Evolutionary conservation across 2,797 vertebrate genomes (phyloP).

Genomic region (Garrulus glandarius): DNA sequence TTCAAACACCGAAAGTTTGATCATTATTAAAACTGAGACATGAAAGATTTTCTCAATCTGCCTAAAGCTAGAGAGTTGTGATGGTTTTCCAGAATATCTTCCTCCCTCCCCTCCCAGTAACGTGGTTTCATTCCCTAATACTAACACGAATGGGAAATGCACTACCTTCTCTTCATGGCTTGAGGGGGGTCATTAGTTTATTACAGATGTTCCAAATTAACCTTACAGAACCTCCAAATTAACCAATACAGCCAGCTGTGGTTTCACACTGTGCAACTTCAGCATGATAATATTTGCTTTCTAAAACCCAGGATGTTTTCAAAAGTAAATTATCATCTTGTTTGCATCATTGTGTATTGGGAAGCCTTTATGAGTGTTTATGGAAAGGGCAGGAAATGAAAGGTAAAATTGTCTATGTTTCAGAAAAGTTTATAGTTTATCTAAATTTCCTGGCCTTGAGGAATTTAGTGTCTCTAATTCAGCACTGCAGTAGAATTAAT

Average conservation of each 20-base stretch:
- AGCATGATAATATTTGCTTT: background rate
- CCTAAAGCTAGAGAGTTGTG: background rate
- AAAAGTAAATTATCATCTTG: background rate
- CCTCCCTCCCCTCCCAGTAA: background rate
- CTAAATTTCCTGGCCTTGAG: conserved; percentile 18
- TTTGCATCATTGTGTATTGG: background rate
- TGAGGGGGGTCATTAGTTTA: background rate
- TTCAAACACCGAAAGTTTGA: background rate
- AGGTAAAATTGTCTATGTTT: background rate
- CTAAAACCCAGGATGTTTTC: background rate
- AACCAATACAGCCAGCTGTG: background rate
- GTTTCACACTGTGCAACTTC: background rate
- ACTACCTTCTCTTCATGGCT: background rate
- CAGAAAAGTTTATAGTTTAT: background rate
- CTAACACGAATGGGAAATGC: background rate
- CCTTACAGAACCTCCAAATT: background rate
- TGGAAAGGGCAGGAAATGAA: conserved; percentile 21
- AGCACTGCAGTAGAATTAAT: background rate
- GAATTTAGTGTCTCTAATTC: background rate
- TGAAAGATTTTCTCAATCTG: background rate
- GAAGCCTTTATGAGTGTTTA: conserved; percentile 8
- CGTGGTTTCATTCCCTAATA: background rate
- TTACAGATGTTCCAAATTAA: background rate
- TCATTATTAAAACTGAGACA: background rate
- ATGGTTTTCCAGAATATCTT: background rate